Evolutionary conservation across 2,113 vertebrate species (phyloP), one percentile per base, ranked within the genome.

Genomic region (Tenrec ecaudatus): DNA sequence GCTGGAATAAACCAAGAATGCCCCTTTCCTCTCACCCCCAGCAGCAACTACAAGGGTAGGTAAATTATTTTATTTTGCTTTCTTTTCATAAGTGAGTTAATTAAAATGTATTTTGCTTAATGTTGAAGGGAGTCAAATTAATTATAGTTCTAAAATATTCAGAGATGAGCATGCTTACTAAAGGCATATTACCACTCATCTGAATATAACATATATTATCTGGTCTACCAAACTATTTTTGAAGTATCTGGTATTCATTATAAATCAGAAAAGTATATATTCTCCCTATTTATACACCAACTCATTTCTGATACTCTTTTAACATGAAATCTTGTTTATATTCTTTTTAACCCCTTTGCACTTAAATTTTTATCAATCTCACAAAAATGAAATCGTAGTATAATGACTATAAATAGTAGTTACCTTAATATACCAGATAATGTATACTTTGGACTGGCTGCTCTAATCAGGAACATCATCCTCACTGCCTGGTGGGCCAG

Each of bases 1-100:
- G 99, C 87, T 99, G 99, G 99, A 99, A 99, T 97, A 99, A 99
- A 96, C 98, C 98, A 82, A 98, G 99, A 92, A 97, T 98, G 0
- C 98, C 99, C 15, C 97, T 98, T 89, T 97, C 99, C 43, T 97
- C 98, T 75, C 99, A 99, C 85, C 97, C 98, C 68, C 99, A 99
- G 86, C 98, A 99, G 12, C 99, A 99, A 1, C 95, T 99, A 69
- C 99, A 99, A 97, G 99, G 99, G 99, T 99, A 97, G 97, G 98
- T 97, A 76, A 86, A 90, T 79, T 19, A 10, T 82, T 86, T 73
- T 75, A 11, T 88, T 58, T 92, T 68, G 2, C 80, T 69, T 84
- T 1, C 77, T 94, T 85, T 94, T 89, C 78, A 36, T 82, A 73
- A 86, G 17, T 89, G 16, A 92, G 71, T 85, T 25, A 89, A 20